Conservation (phyloP, 1,140 invertebrate genomes). For the Nasonia longicornis region DNA sequence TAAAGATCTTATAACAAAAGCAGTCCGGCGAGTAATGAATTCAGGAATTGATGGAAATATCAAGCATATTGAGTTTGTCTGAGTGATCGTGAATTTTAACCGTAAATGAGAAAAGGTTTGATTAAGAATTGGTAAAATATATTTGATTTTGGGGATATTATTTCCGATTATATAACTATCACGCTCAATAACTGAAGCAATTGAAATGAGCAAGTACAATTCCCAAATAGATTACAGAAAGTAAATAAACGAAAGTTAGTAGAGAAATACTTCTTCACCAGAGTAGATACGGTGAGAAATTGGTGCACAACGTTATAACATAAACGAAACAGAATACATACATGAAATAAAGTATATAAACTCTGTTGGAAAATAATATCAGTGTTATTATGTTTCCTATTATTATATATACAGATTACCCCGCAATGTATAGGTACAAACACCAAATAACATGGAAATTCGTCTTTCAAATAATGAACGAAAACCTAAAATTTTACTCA, state of each 20-base stretch:
- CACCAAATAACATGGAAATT: neutral
- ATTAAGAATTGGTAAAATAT: too few relatives aligned
- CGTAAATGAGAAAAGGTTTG: too few relatives aligned
- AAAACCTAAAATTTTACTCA: neutral
- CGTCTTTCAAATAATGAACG: too few relatives aligned
- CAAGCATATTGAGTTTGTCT: too few relatives aligned
- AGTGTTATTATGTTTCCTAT: constrained; percentile 16
- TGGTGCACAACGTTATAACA: neutral
- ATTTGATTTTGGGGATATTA: neutral
- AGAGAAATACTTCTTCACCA: neutral
- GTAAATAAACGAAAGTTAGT: neutral
- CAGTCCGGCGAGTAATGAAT: too few relatives aligned
- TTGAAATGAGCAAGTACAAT: neutral
- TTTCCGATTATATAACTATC: neutral
- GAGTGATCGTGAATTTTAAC: too few relatives aligned
- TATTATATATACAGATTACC: constrained; percentile 1
- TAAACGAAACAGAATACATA: neutral
- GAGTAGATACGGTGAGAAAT: neutral
- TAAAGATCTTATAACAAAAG: too few relatives aligned
- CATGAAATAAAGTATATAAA: constrained; percentile 8
- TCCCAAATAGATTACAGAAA: constrained; percentile 11
- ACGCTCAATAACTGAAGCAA: constrained; percentile 21
- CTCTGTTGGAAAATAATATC: constrained; percentile 4
- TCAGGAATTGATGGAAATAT: too few relatives aligned
- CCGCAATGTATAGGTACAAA: neutral